Conservation (phyloP, 2,113 vertebrate species). For the Myodes glareolus region DNA sequence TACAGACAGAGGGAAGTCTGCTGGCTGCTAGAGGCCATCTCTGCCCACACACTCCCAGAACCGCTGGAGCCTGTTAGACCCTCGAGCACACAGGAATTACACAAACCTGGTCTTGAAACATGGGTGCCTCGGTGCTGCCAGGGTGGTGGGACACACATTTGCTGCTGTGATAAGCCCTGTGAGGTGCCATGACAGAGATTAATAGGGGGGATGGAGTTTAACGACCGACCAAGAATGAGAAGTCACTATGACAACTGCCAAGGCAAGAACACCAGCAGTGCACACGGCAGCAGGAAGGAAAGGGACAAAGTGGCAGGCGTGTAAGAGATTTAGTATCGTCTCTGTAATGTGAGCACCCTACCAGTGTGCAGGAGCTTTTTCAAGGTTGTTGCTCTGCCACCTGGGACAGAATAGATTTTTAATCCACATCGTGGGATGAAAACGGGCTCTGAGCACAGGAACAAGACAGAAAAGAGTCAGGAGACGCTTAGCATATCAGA, state of each 20-base stretch:
- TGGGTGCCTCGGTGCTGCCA: accelerated
- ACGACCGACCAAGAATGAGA: neutral
- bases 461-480: neutral
- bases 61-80: neutral
- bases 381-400: neutral
- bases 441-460: neutral
- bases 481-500: neutral
- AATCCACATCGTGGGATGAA: neutral
- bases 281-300: neutral
- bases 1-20: neutral
- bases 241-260: neutral
- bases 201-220: neutral
- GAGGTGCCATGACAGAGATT: neutral
- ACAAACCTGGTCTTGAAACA: neutral
- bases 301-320: neutral
- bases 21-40: neutral
- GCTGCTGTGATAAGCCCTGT: neutral
- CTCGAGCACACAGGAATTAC: accelerated
- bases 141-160: neutral
- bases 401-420: neutral
- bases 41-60: neutral
- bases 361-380: no score
- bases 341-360: no score
- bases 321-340: neutral
- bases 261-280: accelerated